phyloP scores from a whole-genome alignment of 2,797 vertebrate genomes.

The Simalia tracyae region DNA sequence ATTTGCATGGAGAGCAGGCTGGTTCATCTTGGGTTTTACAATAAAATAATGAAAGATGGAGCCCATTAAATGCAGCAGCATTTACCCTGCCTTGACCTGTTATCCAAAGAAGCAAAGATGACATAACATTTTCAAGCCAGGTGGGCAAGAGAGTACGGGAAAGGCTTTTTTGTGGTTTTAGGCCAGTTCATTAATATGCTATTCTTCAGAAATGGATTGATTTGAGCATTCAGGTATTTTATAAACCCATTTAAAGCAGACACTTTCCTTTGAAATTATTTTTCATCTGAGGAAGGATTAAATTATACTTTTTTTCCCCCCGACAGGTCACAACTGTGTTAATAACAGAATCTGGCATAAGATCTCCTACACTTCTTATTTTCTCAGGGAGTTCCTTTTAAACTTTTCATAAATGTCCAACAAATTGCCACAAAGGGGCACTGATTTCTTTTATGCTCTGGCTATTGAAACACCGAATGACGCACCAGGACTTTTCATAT shows the following conservation, averaged over 20 bases:
- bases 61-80: neutral
- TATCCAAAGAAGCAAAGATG: neutral
- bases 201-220: constrained; percentile 45
- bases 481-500: constrained; percentile 5
- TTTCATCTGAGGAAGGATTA: constrained; percentile 41
- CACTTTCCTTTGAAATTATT: constrained; percentile 57
- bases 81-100: neutral
- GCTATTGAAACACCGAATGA: constrained; percentile 40
- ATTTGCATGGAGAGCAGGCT: accelerated
- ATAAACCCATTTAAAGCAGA: constrained; percentile 51
- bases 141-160: neutral
- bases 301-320: constrained; percentile 26
- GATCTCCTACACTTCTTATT: neutral
- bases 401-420: constrained; percentile 18
- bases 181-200: constrained; percentile 45
- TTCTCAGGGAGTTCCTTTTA: constrained; percentile 28
- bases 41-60: neutral
- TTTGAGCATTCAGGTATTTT: constrained; percentile 40
- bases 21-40: neutral
- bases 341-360: neutral
- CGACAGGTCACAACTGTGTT: neutral
- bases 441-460: constrained; percentile 25
- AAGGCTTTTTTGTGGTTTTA: neutral
- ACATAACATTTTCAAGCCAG: neutral
- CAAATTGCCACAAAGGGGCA: constrained; percentile 14